Evolutionary conservation across 2,888 invertebrate species (phyloP).

Genomic region (Clusia tigrina): DNA sequence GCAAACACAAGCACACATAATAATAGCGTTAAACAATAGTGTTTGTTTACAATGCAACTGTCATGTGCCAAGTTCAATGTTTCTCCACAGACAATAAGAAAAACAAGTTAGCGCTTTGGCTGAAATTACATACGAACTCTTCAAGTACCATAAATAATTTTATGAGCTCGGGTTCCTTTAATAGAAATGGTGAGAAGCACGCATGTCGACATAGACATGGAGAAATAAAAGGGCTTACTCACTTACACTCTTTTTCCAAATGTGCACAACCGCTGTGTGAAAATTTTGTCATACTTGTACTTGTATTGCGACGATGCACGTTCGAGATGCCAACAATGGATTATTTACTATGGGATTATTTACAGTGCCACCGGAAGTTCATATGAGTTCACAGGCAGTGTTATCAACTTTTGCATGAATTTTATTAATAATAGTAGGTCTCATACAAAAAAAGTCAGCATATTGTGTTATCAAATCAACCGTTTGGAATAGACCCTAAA

Average conservation of each 20-base stretch:
- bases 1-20: not conserved
- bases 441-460: too few species aligned
- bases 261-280: not conserved
- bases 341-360: not conserved
- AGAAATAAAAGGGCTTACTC: not conserved
- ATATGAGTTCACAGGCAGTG: slow-evolving; percentile 1
- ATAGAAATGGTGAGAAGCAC: too few species aligned
- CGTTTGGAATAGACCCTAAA: too few species aligned
- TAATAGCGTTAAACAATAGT: slow-evolving; percentile 13
- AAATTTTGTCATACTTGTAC: too few species aligned
- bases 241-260: not conserved
- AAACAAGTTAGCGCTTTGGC: too few species aligned
- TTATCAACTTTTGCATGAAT: too few species aligned
- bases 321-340: too few species aligned
- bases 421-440: too few species aligned
- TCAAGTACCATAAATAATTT: not conserved
- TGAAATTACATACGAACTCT: not conserved
- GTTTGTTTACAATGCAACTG: slow-evolving; percentile 71
- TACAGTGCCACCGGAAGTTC: slow-evolving; percentile 10
- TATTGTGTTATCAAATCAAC: too few species aligned
- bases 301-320: not conserved
- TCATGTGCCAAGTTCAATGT: slow-evolving; percentile 54
- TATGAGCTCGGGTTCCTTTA: too few species aligned
- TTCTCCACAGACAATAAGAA: slow-evolving; percentile 23
- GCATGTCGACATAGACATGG: not conserved